These are phyloP conservation scores for Orthonevra nobilis DNA, from an alignment of 2,888 invertebrate genomes.

Conservation along the genomic window DNA sequence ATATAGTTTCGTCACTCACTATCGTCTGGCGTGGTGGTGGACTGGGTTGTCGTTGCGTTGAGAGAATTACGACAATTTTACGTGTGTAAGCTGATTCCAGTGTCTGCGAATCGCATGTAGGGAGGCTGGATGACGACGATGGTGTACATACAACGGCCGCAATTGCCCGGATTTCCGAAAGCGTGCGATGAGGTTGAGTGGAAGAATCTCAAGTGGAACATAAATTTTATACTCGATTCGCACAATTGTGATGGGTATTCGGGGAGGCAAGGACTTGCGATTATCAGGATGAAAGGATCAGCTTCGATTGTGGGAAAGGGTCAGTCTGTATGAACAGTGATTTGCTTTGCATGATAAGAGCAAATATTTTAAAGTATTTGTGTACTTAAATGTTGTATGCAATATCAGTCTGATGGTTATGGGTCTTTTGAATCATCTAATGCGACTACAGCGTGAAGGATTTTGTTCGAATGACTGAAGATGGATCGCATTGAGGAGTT, in stretches of 20 bases:
- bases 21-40: slow-evolving; percentile 19
- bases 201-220: slow-evolving; percentile 63
- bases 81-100: slow-evolving; percentile 67
- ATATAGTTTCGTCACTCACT: slow-evolving; percentile 65
- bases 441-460: too few species aligned
- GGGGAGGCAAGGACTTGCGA: slow-evolving; percentile 26
- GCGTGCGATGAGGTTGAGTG: slow-evolving; percentile 59
- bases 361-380: slow-evolving; percentile 6
- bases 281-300: slow-evolving; percentile 41
- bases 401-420: too few species aligned
- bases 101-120: slow-evolving; percentile 5
- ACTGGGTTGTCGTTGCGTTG: slow-evolving; percentile 19
- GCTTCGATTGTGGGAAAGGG: neutral
- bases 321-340: neutral
- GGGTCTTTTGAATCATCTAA: too few species aligned
- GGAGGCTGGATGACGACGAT: neutral
- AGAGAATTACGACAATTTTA: slow-evolving; percentile 65
- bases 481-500: too few species aligned
- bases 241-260: slow-evolving; percentile 35
- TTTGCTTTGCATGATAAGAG: slow-evolving; percentile 20
- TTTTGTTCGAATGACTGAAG: too few species aligned
- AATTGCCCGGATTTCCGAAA: slow-evolving; percentile 64
- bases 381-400: too few species aligned
- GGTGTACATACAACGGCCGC: slow-evolving; percentile 30
- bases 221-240: slow-evolving; percentile 48